Percentiles rank a stretch among this genome's conserved stretches.
Evolutionary conservation across 2,113 vertebrate genomes (phyloP).

Genomic region (Halichoerus grypus): DNA sequence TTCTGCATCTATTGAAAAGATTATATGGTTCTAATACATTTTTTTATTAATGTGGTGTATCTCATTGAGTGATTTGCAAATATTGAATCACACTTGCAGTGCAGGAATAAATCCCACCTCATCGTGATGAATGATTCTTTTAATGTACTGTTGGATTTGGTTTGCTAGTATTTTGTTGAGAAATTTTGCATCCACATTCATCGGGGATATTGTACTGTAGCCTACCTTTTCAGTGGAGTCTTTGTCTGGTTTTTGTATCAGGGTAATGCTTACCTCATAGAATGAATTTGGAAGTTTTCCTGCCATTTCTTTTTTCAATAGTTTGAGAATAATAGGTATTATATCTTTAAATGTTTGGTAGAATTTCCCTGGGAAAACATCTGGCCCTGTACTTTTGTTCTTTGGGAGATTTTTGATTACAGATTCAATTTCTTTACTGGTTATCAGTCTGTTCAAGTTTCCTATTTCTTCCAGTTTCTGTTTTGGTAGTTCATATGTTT

Average conservation of each 20-base stretch:
- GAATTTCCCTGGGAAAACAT: not conserved
- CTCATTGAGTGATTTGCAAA: not conserved
- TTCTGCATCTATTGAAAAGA: too few relatives aligned
- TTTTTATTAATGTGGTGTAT: not conserved
- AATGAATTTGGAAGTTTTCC: not conserved
- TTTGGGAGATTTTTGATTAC: not conserved
- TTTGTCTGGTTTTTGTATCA: not conserved
- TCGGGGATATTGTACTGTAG: not conserved
- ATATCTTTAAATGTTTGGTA: not conserved
- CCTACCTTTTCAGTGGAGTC: not conserved
- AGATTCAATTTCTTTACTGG: not conserved
- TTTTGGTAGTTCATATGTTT: not conserved
- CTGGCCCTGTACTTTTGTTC: not conserved
- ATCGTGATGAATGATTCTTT: not conserved
- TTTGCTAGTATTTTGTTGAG: not conserved
- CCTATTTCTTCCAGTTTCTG: not conserved
- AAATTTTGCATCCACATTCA: not conserved
- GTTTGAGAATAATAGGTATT: not conserved
- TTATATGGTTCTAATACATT: not conserved
- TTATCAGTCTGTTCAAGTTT: not conserved
- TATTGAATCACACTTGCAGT: not conserved
- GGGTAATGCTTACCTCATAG: not conserved
- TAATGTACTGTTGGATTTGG: not conserved
- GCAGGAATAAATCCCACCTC: not conserved
- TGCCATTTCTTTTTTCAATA: not conserved